phyloP scores from a whole-genome alignment of 2,888 invertebrate genomes.

The Andrena bicolor region DNA sequence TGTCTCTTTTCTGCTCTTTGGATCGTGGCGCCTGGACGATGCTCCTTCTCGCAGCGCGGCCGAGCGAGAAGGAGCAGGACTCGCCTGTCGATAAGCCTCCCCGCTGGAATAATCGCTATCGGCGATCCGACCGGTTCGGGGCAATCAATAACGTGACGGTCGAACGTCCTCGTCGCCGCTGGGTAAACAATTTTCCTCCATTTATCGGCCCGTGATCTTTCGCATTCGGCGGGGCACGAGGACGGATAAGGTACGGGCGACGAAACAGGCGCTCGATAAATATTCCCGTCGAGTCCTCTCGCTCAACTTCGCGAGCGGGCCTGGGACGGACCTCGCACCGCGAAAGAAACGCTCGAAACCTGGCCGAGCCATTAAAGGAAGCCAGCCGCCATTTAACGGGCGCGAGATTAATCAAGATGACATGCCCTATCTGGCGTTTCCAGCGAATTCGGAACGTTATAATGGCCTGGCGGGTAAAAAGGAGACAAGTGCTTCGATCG shows the following conservation, averaged over 20 bases:
- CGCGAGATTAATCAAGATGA: neutral
- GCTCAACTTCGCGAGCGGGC: conserved; percentile 9
- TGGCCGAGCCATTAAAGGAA: conserved; percentile 28
- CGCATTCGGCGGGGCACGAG: neutral
- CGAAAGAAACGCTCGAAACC: conserved; percentile 21
- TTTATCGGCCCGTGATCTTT: conserved; percentile 10
- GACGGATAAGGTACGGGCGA: neutral
- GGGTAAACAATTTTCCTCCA: neutral
- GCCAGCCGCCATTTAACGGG: conserved; percentile 2
- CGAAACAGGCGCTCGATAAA: conserved; percentile 13
- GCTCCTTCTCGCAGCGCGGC: too few species aligned
- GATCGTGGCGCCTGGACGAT: too few species aligned
- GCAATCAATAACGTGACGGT: neutral
- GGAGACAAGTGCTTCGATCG: neutral
- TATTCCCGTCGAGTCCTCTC: conserved; percentile 27
- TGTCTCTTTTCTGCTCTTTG: too few species aligned
- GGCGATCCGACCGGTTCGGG: neutral
- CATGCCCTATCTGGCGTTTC: too few species aligned
- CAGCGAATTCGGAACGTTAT: too few species aligned
- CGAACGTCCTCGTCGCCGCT: too few species aligned
- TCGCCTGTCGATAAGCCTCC: neutral
- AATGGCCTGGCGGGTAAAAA: neutral
- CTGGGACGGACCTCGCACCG: neutral
- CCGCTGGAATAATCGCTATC: conserved; percentile 13
- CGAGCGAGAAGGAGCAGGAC: too few species aligned